Conservation (phyloP, 2,113 vertebrate genomes). For the Parotia lawesii region DNA sequence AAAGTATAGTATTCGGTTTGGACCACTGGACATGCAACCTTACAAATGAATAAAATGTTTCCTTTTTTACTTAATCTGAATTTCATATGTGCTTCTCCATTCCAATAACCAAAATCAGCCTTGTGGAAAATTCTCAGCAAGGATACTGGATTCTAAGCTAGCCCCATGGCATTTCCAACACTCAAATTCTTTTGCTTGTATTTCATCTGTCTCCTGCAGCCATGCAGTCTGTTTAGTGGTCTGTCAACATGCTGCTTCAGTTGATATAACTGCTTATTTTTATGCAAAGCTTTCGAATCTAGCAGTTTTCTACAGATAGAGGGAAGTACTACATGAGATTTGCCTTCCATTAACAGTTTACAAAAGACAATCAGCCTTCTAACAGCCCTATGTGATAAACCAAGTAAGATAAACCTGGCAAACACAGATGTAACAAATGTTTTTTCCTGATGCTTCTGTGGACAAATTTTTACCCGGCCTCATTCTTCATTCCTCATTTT, state of each 20-base stretch:
- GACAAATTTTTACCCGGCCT: not conserved
- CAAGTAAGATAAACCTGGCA: not conserved
- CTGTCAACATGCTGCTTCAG: not conserved
- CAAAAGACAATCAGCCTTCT: not conserved
- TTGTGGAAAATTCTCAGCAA: not conserved
- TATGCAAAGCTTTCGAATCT: not conserved
- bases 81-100: not conserved
- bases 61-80: not conserved
- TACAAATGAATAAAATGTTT: not conserved
- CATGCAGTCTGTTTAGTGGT: not conserved
- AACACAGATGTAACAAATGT: not conserved
- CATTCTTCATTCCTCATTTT: not conserved
- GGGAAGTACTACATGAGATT: not conserved
- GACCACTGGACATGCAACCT: not conserved
- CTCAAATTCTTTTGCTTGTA: not conserved
- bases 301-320: not conserved
- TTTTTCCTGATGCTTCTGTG: not conserved
- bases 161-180: not conserved
- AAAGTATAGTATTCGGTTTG: not conserved
- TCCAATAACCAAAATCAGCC: not conserved
- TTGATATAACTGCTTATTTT: constrained; percentile 6
- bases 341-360: not conserved
- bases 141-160: not conserved
- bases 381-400: not conserved
- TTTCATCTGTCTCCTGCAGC: not conserved